These are phyloP conservation scores for Etheostoma nigrum DNA, from an alignment of 2,797 vertebrate genomes.

Conservation along the genomic window DNA sequence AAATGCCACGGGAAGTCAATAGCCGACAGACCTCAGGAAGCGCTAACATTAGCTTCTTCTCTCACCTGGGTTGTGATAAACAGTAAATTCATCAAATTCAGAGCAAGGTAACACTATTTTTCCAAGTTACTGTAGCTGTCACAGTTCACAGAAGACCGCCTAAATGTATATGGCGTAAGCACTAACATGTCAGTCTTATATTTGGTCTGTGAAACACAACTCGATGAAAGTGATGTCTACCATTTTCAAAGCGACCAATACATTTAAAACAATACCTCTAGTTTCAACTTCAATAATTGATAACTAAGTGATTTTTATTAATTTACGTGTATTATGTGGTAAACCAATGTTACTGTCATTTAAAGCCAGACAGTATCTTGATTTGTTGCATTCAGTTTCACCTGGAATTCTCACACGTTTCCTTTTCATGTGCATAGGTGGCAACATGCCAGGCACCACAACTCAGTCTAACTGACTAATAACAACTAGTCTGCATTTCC, in stretches of 20 bases:
- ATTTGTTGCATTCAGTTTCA: not conserved
- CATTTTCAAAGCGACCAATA: not conserved
- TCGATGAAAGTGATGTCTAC: not conserved
- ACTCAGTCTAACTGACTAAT: not conserved
- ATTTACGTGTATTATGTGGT: not conserved
- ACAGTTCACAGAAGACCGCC: too few species aligned
- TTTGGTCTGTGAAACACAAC: not conserved
- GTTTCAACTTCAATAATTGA: not conserved
- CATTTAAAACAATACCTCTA: not conserved
- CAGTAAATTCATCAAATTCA: too few species aligned
- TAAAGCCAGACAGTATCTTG: not conserved
- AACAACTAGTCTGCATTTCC: not conserved
- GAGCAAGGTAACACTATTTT: too few species aligned
- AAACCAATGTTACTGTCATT: not conserved
- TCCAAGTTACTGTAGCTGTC: too few species aligned
- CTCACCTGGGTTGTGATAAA: too few species aligned
- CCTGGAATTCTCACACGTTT: not conserved
- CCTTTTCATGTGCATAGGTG: not conserved
- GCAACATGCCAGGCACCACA: not conserved
- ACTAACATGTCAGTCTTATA: constrained; percentile 2
- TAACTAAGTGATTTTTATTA: not conserved
- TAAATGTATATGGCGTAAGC: too few species aligned
- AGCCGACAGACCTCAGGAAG: too few species aligned
- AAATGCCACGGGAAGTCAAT: too few species aligned
- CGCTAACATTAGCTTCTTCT: too few species aligned